Evolutionary conservation across 2,888 invertebrate species (phyloP).

Genomic region (Prostheceraeus crozeri): DNA sequence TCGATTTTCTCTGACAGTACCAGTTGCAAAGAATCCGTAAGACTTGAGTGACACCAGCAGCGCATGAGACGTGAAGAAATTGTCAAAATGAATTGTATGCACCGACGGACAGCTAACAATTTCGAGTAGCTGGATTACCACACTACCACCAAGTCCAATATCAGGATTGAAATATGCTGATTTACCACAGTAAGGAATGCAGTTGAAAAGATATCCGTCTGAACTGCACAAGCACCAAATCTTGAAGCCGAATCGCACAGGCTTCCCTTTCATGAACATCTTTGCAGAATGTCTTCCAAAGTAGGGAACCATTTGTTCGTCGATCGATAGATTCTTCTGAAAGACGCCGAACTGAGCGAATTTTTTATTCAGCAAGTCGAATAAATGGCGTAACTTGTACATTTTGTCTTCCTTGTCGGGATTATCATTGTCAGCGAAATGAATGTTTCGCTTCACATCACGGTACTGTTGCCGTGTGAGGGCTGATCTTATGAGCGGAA

Average conservation of each 20-base stretch:
- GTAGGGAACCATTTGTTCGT: constrained; percentile 53
- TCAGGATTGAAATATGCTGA: neutral
- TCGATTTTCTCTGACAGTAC: constrained; percentile 33
- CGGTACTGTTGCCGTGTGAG: neutral
- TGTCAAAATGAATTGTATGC: constrained; percentile 36
- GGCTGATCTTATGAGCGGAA: neutral
- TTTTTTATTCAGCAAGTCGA: constrained; percentile 36
- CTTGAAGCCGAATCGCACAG: constrained; percentile 43
- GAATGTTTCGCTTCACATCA: constrained; percentile 34
- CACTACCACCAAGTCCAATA: constrained; percentile 4
- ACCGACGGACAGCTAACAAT: neutral
- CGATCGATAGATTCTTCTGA: constrained; percentile 41
- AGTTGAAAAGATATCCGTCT: constrained; percentile 4
- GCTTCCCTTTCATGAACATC: constrained; percentile 43
- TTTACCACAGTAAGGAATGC: neutral
- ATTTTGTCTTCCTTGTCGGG: constrained; percentile 39
- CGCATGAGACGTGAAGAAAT: constrained; percentile 36
- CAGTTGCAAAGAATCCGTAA: constrained; percentile 24
- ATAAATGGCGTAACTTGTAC: constrained; percentile 37
- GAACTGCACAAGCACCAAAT: constrained; percentile 40
- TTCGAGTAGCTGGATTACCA: neutral
- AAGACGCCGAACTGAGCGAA: constrained; percentile 32
- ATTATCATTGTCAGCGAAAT: constrained; percentile 31
- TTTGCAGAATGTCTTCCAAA: constrained; percentile 44
- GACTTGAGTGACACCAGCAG: constrained; percentile 33